Conservation (phyloP, 2,888 invertebrate species). For the Spodoptera picta region DNA sequence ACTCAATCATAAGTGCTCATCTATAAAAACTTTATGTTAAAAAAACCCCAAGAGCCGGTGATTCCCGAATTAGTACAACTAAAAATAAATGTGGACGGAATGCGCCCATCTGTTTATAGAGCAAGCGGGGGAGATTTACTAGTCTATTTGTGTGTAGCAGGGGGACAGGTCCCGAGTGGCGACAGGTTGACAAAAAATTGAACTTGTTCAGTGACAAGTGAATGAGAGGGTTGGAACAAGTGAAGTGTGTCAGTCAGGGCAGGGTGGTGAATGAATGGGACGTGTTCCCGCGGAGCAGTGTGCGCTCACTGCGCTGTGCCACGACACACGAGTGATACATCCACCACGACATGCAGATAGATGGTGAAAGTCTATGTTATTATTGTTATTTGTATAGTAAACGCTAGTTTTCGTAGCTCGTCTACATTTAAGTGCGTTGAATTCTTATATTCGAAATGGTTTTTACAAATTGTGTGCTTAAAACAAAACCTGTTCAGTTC, state of each 20-base stretch:
- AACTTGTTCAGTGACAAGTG: conserved; percentile 54
- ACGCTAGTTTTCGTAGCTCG: conserved; percentile 1
- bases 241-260: conserved; percentile 45
- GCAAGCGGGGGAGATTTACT: conserved; percentile 78
- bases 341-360: not conserved
- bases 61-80: conserved; percentile 80
- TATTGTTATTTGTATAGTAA: not conserved
- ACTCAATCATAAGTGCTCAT: conserved; percentile 38
- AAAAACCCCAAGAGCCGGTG: conserved; percentile 65
- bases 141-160: conserved; percentile 67
- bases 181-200: conserved; percentile 74
- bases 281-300: not conserved
- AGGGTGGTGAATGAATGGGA: conserved; percentile 23
- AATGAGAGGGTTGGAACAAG: conserved; percentile 56
- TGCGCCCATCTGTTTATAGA: conserved; percentile 85
- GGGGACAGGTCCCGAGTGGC: conserved; percentile 74
- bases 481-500: conserved; percentile 12
- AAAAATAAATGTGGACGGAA: conserved; percentile 79
- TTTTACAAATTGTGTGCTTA: conserved; percentile 9
- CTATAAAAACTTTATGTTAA: conserved; percentile 49
- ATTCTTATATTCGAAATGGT: conserved; percentile 17
- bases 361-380: conserved; percentile 7
- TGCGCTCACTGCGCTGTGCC: not conserved
- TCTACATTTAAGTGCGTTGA: conserved; percentile 3
- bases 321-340: conserved; percentile 9